Evolutionary conservation across 2,888 invertebrate species (phyloP).

Genomic region (Baronia brevicornis): DNA sequence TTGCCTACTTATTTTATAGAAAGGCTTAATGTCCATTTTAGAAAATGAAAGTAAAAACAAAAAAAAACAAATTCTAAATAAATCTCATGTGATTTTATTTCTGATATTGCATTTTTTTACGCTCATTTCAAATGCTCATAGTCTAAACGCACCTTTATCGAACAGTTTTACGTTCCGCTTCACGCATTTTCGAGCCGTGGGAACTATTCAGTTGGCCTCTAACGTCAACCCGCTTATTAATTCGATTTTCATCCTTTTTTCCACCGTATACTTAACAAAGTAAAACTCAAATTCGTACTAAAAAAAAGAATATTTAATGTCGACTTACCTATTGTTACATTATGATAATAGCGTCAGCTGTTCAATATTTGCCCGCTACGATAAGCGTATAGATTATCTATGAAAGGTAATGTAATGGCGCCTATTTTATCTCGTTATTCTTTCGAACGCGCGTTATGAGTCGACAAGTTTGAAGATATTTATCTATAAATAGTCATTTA

Average conservation of each 20-base stretch:
- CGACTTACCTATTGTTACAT: background rate
- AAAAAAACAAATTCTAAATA: no score
- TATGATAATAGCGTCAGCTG: slow-evolving; percentile 1
- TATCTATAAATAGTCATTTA: no score
- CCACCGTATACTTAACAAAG: background rate
- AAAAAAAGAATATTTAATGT: background rate
- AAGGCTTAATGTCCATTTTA: no score
- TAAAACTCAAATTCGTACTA: slow-evolving; percentile 4
- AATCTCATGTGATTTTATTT: no score
- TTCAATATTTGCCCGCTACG: slow-evolving; percentile 1
- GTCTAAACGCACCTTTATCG: slow-evolving; percentile 4
- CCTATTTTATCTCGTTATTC: slow-evolving; percentile 2
- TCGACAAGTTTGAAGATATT: no score
- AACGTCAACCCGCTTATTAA: slow-evolving; percentile 3
- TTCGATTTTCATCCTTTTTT: slow-evolving; percentile 11
- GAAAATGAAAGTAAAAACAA: no score
- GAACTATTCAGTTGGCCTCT: slow-evolving; percentile 22
- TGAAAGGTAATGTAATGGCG: no score
- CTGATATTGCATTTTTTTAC: no score
- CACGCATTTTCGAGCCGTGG: slow-evolving; percentile 38
- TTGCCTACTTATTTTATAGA: no score
- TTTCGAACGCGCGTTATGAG: slow-evolving; percentile 1
- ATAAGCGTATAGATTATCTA: background rate
- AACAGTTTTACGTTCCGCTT: slow-evolving; percentile 33
- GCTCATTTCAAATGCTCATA: no score